Evolutionary conservation across 2,888 invertebrate species (phyloP).

Genomic region (Harpalus rufipes): DNA sequence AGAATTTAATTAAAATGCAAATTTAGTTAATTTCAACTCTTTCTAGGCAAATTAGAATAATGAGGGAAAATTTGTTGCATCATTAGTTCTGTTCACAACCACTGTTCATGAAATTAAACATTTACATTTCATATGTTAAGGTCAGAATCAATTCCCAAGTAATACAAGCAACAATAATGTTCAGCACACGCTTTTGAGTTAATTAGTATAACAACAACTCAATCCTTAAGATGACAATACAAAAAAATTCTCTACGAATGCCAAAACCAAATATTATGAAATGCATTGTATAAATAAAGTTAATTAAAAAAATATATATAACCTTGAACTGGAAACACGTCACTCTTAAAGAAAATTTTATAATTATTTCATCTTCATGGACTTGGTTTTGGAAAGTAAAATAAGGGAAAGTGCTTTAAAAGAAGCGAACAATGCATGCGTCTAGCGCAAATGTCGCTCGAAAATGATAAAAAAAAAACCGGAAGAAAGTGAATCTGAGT

Average conservation of each 20-base stretch:
- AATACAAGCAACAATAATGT: slow-evolving; percentile 18
- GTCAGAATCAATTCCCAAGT: slow-evolving; percentile 33
- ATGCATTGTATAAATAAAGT: slow-evolving; percentile 38
- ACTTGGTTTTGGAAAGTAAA: slow-evolving; percentile 66
- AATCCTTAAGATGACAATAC: slow-evolving; percentile 4
- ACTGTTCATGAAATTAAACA: slow-evolving; percentile 15
- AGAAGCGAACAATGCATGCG: slow-evolving; percentile 56
- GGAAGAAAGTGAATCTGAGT: slow-evolving; percentile 62
- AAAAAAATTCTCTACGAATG: slow-evolving; percentile 28
- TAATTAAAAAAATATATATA: slow-evolving; percentile 40
- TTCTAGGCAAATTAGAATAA: slow-evolving; percentile 12
- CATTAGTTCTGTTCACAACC: not conserved
- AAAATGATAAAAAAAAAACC: slow-evolving; percentile 60
- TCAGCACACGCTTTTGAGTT: slow-evolving; percentile 8
- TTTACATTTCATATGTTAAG: slow-evolving; percentile 30
- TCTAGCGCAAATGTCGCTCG: slow-evolving; percentile 51
- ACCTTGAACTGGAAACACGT: slow-evolving; percentile 60
- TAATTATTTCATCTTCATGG: slow-evolving; percentile 66
- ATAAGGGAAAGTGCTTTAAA: slow-evolving; percentile 63
- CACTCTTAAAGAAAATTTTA: slow-evolving; percentile 20
- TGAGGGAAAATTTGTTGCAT: slow-evolving; percentile 13
- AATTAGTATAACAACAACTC: slow-evolving; percentile 6
- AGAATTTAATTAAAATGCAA: not conserved
- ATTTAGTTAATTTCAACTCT: not conserved
- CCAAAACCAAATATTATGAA: slow-evolving; percentile 52